Evolutionary conservation across 2,797 vertebrate species (phyloP).

Genomic region (Hafferia zeledoni): DNA sequence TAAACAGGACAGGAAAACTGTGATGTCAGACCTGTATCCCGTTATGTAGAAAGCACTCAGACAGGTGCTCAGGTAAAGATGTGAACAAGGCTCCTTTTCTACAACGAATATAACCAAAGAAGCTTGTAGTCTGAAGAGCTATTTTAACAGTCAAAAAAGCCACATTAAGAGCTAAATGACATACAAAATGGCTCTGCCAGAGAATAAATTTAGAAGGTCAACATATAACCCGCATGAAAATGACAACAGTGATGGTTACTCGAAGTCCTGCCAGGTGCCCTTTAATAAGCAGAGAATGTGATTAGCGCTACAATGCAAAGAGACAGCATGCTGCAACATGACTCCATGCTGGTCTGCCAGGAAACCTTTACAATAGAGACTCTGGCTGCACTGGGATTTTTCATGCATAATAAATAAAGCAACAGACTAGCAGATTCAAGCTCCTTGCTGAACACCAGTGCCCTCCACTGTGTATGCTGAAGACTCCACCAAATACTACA

Average conservation of each 20-base stretch:
- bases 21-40: neutral
- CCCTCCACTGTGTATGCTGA: neutral
- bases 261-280: conserved; percentile 62
- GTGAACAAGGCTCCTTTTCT: neutral
- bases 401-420: conserved; percentile 72
- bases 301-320: conserved; percentile 60
- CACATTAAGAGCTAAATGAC: conserved; percentile 2
- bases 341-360: conserved; percentile 65
- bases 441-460: conserved; percentile 59
- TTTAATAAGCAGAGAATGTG: conserved; percentile 64
- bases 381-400: conserved; percentile 39
- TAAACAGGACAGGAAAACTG: neutral
- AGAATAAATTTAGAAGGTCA: neutral
- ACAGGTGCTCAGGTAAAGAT: neutral
- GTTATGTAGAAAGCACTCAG: neutral
- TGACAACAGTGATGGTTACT: conserved; percentile 16
- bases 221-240: conserved; percentile 6
- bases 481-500: neutral
- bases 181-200: neutral
- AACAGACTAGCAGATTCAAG: neutral
- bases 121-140: neutral
- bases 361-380: conserved; percentile 56
- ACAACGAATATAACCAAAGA: neutral
- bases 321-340: conserved; percentile 61
- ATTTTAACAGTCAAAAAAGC: neutral